Evolutionary conservation across 2,113 vertebrate genomes (phyloP).

Genomic region (Ramphastos sulfuratus): DNA sequence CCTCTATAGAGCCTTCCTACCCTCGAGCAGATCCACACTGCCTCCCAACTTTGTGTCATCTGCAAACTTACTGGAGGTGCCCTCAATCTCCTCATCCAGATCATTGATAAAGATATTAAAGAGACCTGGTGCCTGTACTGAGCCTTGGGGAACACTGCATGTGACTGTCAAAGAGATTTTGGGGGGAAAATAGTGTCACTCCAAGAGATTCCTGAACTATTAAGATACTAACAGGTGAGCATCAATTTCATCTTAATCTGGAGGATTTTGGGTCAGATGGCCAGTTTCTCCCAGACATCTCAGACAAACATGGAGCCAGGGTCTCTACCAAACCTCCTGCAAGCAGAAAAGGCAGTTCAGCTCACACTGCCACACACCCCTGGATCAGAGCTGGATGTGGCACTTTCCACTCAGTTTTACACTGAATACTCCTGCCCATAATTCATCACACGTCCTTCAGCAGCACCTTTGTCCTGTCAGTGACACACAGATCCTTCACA

Average conservation of each 20-base stretch:
- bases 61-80: too few species aligned
- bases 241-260: neutral
- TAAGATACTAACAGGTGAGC: neutral
- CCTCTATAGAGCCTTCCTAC: too few species aligned
- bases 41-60: too few species aligned
- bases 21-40: too few species aligned
- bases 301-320: neutral
- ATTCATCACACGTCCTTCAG: neutral
- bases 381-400: neutral
- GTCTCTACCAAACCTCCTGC: neutral
- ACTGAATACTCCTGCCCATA: neutral
- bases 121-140: too few species aligned
- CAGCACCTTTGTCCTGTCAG: neutral
- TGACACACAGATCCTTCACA: neutral
- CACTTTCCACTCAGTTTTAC: neutral
- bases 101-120: too few species aligned
- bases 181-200: neutral
- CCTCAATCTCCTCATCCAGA: too few species aligned
- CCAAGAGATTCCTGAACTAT: neutral
- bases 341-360: neutral
- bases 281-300: neutral
- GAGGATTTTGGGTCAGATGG: neutral
- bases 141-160: too few species aligned
- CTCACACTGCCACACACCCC: rapidly evolving
- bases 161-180: too few species aligned